These are phyloP conservation scores for Spilarctia lutea DNA, from an alignment of 2,888 invertebrate species.

Conservation along the genomic window DNA sequence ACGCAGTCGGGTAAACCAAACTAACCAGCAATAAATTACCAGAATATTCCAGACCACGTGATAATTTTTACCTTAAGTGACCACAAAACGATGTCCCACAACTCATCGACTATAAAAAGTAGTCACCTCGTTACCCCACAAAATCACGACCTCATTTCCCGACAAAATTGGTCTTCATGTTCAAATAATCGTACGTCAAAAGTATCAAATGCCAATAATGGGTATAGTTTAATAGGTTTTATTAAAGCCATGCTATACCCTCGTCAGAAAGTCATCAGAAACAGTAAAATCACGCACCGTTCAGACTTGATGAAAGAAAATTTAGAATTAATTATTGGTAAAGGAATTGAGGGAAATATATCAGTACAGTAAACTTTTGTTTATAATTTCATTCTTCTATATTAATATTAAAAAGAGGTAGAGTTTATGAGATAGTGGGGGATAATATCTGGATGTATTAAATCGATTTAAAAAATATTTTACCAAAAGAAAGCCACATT, in stretches of 20 bases:
- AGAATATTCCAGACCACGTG: too few species aligned
- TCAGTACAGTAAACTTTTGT: background rate
- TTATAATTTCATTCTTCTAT: background rate
- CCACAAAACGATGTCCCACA: background rate
- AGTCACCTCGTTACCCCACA: background rate
- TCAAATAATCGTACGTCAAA: slow-evolving; percentile 26
- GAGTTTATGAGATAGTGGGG: background rate
- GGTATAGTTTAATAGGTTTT: slow-evolving; percentile 40
- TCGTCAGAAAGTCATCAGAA: slow-evolving; percentile 65
- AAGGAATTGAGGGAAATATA: slow-evolving; percentile 2
- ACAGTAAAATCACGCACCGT: slow-evolving; percentile 21
- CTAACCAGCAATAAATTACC: too few species aligned
- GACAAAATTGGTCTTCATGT: slow-evolving; percentile 21
- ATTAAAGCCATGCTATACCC: slow-evolving; percentile 66
- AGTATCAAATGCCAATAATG: slow-evolving; percentile 38
- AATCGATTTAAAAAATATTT: too few species aligned
- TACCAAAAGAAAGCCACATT: too few species aligned
- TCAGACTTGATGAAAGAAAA: slow-evolving; percentile 18
- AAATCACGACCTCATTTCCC: slow-evolving; percentile 11
- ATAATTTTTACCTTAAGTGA: background rate
- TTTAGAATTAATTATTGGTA: slow-evolving; percentile 19
- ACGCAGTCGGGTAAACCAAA: too few species aligned
- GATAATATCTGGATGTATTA: too few species aligned
- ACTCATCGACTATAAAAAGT: background rate
- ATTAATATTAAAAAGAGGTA: background rate